Conservation (phyloP, 2,797 vertebrate genomes). For the Dallia pectoralis region DNA sequence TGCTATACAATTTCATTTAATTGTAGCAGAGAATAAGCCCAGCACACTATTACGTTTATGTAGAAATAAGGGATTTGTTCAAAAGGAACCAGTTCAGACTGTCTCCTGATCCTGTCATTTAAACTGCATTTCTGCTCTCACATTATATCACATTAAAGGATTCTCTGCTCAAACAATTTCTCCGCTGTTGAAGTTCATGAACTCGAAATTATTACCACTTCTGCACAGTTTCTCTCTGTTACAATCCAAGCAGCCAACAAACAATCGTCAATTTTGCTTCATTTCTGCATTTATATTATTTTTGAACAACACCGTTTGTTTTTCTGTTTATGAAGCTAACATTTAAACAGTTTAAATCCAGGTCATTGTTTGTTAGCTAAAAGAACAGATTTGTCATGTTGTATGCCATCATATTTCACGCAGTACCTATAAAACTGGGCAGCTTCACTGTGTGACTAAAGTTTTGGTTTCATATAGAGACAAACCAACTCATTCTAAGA, state of each 20-base stretch:
- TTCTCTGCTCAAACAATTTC: slow-evolving; percentile 1
- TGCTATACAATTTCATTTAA: not conserved
- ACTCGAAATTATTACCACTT: not conserved
- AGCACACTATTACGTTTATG: not conserved
- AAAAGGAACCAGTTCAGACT: not conserved
- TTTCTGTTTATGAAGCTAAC: not conserved
- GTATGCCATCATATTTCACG: not conserved
- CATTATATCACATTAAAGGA: not conserved
- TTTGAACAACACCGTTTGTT: not conserved
- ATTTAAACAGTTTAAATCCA: not conserved
- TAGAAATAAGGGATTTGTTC: not conserved
- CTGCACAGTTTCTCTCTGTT: not conserved
- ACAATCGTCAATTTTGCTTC: not conserved
- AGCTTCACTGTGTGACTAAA: not conserved
- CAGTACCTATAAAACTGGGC: not conserved
- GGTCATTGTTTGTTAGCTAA: not conserved
- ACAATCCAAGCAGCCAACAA: not conserved
- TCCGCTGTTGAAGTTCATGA: not conserved
- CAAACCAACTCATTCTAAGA: slow-evolving; percentile 3
- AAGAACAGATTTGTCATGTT: not conserved
- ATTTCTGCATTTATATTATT: not conserved
- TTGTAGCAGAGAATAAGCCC: not conserved
- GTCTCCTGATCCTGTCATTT: not conserved
- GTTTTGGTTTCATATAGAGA: not conserved
- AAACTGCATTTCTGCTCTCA: not conserved